A percentile compares a stretch with the other conserved stretches of the same genome.
phyloP scores from a whole-genome alignment of 2,888 invertebrate genomes.

The Mellilla xanthometata region DNA sequence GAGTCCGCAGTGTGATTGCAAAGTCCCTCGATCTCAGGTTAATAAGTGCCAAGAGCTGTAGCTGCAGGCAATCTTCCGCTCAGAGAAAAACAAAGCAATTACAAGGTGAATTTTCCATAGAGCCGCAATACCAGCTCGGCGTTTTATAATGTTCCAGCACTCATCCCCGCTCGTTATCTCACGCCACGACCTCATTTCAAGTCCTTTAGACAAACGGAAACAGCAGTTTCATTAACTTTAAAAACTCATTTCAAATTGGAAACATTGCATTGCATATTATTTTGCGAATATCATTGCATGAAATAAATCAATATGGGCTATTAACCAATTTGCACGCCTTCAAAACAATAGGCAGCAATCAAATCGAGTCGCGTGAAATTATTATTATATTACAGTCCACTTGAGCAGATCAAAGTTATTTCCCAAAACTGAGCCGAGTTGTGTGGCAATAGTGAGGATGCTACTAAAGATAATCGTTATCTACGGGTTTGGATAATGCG shows the following conservation, averaged over 20 bases:
- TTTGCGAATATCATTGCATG: no score
- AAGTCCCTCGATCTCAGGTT: constrained; percentile 52
- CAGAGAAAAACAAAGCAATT: constrained; percentile 42
- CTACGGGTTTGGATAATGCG: constrained; percentile 23
- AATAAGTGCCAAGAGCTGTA: constrained; percentile 49
- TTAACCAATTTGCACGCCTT: constrained; percentile 7
- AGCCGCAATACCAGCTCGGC: constrained; percentile 37
- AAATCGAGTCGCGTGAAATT: constrained; percentile 17
- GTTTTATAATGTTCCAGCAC: constrained; percentile 50
- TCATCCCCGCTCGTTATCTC: constrained; percentile 71
- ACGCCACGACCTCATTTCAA: constrained; percentile 65
- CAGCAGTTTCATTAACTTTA: constrained; percentile 58
- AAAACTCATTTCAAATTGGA: constrained; percentile 47
- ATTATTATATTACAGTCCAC: constrained; percentile 15
- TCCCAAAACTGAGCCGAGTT: constrained; percentile 36
- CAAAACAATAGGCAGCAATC: constrained; percentile 8
- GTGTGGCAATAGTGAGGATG: constrained; percentile 27
- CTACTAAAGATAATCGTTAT: constrained; percentile 44
- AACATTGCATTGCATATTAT: background rate
- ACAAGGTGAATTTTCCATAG: constrained; percentile 43
- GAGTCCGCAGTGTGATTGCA: constrained; percentile 46
- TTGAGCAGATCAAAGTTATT: constrained; percentile 29
- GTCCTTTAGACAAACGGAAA: constrained; percentile 64
- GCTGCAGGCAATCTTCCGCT: constrained; percentile 40
- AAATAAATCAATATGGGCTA: background rate